A percentile compares a stretch with the other conserved stretches of the same genome.
Conservation (phyloP, 2,113 vertebrate genomes). For the Lophotis ruficrista region DNA sequence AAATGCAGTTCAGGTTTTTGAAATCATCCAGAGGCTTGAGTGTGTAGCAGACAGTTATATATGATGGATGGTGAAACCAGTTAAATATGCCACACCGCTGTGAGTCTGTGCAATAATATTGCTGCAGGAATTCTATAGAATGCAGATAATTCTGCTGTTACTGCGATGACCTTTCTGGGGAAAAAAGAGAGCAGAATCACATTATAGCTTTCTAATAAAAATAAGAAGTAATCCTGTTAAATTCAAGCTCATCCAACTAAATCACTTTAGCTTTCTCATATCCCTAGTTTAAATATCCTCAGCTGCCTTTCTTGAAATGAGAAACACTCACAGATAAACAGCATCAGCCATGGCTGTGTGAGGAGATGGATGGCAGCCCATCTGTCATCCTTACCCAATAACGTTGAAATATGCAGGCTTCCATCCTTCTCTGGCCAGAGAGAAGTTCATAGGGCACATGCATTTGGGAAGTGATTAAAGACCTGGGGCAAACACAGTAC, state of each 20-base stretch:
- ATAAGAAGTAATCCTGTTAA: slow-evolving; percentile 62
- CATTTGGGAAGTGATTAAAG: not conserved
- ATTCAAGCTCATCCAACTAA: slow-evolving; percentile 58
- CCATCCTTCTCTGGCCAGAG: not conserved
- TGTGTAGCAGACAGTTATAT: not conserved
- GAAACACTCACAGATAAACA: not conserved
- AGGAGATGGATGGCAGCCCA: not conserved
- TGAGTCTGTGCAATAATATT: not conserved
- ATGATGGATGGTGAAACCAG: slow-evolving; percentile 7
- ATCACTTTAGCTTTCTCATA: slow-evolving; percentile 39
- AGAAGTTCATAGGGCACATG: not conserved
- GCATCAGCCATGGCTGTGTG: not conserved
- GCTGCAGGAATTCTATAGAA: slow-evolving; percentile 9
- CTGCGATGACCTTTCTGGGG: slow-evolving; percentile 3
- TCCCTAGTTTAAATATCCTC: not conserved
- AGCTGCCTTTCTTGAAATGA: not conserved
- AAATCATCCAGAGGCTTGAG: not conserved
- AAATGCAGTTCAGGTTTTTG: not conserved
- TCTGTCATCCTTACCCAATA: not conserved
- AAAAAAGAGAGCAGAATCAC: not conserved
- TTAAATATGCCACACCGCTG: not conserved
- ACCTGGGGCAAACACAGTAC: accelerated
- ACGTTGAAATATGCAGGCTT: not conserved
- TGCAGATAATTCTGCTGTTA: slow-evolving; percentile 18
- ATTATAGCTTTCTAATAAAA: slow-evolving; percentile 55